phyloP scores from a whole-genome alignment of 2,113 vertebrate genomes.

The Emydocephalus ijimae region DNA sequence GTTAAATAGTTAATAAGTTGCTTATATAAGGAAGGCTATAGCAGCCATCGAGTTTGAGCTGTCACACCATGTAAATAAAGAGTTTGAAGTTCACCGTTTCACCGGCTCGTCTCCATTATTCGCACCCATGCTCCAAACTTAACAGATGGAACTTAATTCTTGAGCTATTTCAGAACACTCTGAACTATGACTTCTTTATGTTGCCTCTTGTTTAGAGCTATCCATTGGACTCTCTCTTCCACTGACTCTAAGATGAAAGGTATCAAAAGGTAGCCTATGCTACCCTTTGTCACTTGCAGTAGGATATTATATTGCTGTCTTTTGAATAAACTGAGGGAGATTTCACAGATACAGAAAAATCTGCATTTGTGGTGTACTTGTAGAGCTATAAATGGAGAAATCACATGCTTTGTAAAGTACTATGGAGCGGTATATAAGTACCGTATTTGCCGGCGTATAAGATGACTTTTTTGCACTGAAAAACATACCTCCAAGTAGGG shows the following conservation, averaged over 20 bases:
- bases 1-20: too few relatives aligned
- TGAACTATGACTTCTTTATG: not conserved
- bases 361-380: not conserved
- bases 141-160: not conserved
- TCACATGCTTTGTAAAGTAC: too few relatives aligned
- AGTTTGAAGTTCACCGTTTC: too few relatives aligned
- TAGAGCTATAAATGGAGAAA: not conserved
- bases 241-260: not conserved
- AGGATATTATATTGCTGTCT: not conserved
- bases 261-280: not conserved
- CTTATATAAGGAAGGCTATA: too few relatives aligned
- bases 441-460: too few relatives aligned
- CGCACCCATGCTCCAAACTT: too few relatives aligned
- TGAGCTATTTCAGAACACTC: not conserved
- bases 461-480: too few relatives aligned
- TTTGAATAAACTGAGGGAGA: not conserved
- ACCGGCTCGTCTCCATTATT: too few relatives aligned
- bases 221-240: not conserved
- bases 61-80: too few relatives aligned
- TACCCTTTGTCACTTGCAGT: not conserved
- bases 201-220: not conserved
- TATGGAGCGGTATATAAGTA: too few relatives aligned
- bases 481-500: too few relatives aligned
- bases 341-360: not conserved
- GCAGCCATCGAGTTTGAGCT: too few relatives aligned